phyloP scores from a whole-genome alignment of 2,113 vertebrate species.

The Pedionomus torquatus region DNA sequence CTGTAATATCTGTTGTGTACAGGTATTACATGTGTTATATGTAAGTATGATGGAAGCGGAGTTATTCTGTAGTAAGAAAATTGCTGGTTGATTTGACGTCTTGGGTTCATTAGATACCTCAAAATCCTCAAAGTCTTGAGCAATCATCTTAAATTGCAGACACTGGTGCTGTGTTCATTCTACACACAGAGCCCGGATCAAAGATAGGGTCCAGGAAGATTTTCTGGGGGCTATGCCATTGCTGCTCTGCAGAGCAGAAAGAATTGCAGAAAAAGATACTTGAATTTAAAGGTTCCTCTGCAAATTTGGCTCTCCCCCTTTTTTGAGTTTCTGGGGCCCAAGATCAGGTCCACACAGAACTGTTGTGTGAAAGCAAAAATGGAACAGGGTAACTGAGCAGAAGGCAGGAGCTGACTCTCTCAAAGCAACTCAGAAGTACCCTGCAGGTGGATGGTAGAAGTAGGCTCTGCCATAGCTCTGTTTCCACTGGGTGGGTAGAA shows the following conservation, averaged over 20 bases:
- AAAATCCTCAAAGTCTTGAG: neutral
- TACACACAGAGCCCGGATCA: neutral
- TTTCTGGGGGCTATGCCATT: neutral
- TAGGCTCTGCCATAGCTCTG: neutral
- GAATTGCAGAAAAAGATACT: neutral
- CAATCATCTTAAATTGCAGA: neutral
- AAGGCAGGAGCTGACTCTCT: neutral
- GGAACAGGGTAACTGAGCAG: neutral
- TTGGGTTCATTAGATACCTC: neutral
- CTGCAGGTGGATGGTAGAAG: neutral
- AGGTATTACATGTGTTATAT: fast-evolving
- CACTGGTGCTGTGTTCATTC: fast-evolving
- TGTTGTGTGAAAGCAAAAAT: neutral
- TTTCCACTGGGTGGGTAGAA: neutral
- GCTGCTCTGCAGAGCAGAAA: neutral
- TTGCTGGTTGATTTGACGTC: neutral
- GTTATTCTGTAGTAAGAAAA: neutral
- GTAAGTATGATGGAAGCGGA: neutral
- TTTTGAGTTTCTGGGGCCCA: neutral
- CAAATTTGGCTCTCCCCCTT: neutral
- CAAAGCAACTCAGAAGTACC: neutral
- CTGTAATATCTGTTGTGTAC: neutral
- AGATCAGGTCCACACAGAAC: neutral
- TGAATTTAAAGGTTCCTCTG: neutral
- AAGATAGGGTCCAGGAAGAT: neutral